Evolutionary conservation across 2,888 invertebrate genomes (phyloP).

Genomic region (Fragum sueziense): DNA sequence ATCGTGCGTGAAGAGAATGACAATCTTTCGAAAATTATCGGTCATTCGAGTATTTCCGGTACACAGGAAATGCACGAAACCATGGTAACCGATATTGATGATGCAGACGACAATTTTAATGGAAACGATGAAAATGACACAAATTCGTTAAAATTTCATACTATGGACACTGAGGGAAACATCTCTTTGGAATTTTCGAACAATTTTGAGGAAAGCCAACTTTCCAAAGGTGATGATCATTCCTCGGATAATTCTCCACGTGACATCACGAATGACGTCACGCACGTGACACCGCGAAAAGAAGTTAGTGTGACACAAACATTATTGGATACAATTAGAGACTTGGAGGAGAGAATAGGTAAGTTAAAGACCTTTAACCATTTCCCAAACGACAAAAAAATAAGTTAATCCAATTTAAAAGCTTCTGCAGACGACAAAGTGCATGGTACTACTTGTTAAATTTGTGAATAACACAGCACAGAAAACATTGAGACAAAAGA

Average conservation of each 20-base stretch:
- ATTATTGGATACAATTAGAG: slow-evolving; percentile 91
- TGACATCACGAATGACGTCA: not conserved
- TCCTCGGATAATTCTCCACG: not conserved
- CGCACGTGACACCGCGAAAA: not conserved
- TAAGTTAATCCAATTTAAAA: no score
- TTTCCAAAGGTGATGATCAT: not conserved
- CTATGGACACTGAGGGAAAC: not conserved
- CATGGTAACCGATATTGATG: slow-evolving; percentile 18
- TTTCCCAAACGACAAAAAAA: no score
- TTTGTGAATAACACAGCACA: no score
- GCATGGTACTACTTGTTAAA: no score
- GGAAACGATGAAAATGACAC: not conserved
- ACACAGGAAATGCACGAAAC: not conserved
- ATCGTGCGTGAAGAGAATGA: not conserved
- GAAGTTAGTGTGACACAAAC: slow-evolving; percentile 4
- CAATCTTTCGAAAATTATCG: not conserved
- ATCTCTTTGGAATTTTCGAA: not conserved
- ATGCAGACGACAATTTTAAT: slow-evolving; percentile 3
- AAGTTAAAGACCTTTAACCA: slow-evolving; percentile 63
- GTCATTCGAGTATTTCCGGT: not conserved
- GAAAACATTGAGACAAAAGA: no score
- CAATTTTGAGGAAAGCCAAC: not conserved
- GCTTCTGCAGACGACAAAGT: no score
- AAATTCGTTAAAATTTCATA: not conserved
- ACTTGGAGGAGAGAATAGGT: slow-evolving; percentile 93